Evolutionary conservation across 2,888 invertebrate genomes (phyloP).

Genomic region (Drosophila neoperkinsi): DNA sequence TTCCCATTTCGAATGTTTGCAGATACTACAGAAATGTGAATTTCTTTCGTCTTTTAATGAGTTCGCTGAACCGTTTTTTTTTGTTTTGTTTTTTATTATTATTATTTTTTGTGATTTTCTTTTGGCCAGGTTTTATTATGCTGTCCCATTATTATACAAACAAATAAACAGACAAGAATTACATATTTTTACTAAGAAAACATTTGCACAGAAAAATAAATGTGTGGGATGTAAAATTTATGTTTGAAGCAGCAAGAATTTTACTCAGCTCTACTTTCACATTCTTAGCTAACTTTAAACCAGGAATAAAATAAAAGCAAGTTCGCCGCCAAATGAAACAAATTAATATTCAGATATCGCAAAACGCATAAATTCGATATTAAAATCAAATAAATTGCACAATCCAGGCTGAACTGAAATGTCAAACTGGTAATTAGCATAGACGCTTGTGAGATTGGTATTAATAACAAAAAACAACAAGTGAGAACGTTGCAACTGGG

Average conservation of each 20-base stretch:
- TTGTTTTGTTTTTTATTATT: slow-evolving; percentile 3
- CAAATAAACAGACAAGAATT: slow-evolving; percentile 6
- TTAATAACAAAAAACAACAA: background rate
- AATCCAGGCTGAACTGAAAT: slow-evolving; percentile 38
- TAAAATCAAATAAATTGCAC: slow-evolving; percentile 28
- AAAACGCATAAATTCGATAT: slow-evolving; percentile 20
- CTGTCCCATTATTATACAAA: slow-evolving; percentile 6
- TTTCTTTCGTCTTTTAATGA: slow-evolving; percentile 41
- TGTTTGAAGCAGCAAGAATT: slow-evolving; percentile 38
- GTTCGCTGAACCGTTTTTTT: slow-evolving; percentile 63
- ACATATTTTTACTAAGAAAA: slow-evolving; percentile 5
- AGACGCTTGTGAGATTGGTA: slow-evolving; percentile 20
- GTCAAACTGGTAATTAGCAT: slow-evolving; percentile 56
- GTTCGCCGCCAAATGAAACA: background rate
- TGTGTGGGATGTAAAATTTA: slow-evolving; percentile 29
- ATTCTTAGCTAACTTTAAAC: slow-evolving; percentile 14
- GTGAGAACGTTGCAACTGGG: background rate
- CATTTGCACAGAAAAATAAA: slow-evolving; percentile 19
- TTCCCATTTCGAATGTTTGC: slow-evolving; percentile 2
- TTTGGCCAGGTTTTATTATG: background rate
- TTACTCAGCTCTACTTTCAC: slow-evolving; percentile 12
- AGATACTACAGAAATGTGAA: slow-evolving; percentile 31
- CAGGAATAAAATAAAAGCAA: background rate
- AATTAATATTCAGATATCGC: background rate
- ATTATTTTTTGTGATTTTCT: background rate